Evolutionary conservation across 1,140 invertebrate species (phyloP), one percentile per base, ranked within the genome.

Genomic region (Drosophila oshimai): DNA sequence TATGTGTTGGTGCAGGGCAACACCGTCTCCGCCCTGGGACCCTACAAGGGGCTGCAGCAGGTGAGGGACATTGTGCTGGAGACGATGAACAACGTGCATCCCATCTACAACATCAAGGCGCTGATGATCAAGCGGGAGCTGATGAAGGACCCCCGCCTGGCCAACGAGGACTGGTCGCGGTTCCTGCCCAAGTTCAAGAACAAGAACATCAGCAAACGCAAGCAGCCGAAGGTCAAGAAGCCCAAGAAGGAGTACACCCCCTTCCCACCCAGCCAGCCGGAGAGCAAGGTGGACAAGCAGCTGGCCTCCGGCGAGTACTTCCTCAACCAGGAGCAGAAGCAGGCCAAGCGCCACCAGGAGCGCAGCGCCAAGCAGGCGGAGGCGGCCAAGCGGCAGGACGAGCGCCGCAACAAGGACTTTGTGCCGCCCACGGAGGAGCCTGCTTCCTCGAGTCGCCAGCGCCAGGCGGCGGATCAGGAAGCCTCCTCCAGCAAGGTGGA

Each of bases 81-180:
- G 79, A 99, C 97, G 2, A 99, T 99, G 98, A 98, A 98, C 87
- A 99, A 99, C 91, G 95, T 99, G 60, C 99, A 99, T 93, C 99
- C 99, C n/a, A 98, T 99, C 89, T 99, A 99, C 90, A 99, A 99
- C 87, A 98, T 99, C 0, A 99, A 99, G 92, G 95, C 96, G 12
- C 91, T 99, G 7, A 99, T 99, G 98, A 99, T 99, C 39, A 99
- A 99, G 91, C 93, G 95, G 80, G 98, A 99, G 92, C 91, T 99
- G 17, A 95, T 95, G 57, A 99, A 97, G 91, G 97, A 99, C 93
- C 95, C 96, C 0, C 95, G 95, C 78, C 89, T 99, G 17, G 97
- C 95, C 91, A 95, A 98, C 92, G 97, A 99, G 92, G 98, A 96
- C 90, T 99, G 99, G 99, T 97, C 98, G 29, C 93, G 98, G 61